Conservation (phyloP, 2,113 vertebrate genomes). For the Sorex fumeus region DNA sequence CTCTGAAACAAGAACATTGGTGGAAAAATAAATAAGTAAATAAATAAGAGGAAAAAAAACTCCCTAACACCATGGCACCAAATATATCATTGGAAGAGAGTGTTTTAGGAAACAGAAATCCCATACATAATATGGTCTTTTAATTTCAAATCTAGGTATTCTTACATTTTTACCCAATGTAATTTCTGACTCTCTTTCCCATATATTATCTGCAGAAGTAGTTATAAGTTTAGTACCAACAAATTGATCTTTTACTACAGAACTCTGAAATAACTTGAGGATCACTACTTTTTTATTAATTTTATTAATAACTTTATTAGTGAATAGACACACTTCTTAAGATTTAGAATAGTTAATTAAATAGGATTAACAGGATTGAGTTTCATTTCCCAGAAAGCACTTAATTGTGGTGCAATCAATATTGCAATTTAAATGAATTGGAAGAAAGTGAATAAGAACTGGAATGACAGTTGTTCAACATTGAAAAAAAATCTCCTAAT, state of each 20-base stretch:
- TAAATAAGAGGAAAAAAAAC: slow-evolving; percentile 34
- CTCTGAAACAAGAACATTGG: slow-evolving; percentile 54
- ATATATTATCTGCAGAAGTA: slow-evolving; percentile 74
- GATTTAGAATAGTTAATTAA: slow-evolving; percentile 87
- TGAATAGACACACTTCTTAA: slow-evolving; percentile 80
- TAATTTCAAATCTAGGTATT: slow-evolving; percentile 66
- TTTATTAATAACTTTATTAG: slow-evolving; percentile 87
- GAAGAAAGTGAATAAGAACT: slow-evolving; percentile 75
- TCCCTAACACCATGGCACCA: slow-evolving; percentile 29
- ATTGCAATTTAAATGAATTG: slow-evolving; percentile 80
- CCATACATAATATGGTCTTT: slow-evolving; percentile 31
- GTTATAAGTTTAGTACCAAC: slow-evolving; percentile 81
- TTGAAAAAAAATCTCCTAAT: slow-evolving; percentile 68
- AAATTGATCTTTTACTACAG: slow-evolving; percentile 85
- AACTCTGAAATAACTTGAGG: slow-evolving; percentile 83
- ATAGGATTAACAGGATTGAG: slow-evolving; percentile 82
- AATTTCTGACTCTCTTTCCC: slow-evolving; percentile 81
- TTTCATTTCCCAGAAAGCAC: slow-evolving; percentile 76
- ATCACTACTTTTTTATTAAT: slow-evolving; percentile 85
- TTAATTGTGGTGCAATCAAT: slow-evolving; percentile 81
- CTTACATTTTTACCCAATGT: slow-evolving; percentile 50
- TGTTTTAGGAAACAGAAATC: slow-evolving; percentile 60
- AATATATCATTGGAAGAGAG: slow-evolving; percentile 31
- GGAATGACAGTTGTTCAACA: slow-evolving; percentile 69
- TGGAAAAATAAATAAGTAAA: slow-evolving; percentile 66